phyloP scores from a whole-genome alignment of 2,797 vertebrate genomes.

The Botia almorhae region DNA sequence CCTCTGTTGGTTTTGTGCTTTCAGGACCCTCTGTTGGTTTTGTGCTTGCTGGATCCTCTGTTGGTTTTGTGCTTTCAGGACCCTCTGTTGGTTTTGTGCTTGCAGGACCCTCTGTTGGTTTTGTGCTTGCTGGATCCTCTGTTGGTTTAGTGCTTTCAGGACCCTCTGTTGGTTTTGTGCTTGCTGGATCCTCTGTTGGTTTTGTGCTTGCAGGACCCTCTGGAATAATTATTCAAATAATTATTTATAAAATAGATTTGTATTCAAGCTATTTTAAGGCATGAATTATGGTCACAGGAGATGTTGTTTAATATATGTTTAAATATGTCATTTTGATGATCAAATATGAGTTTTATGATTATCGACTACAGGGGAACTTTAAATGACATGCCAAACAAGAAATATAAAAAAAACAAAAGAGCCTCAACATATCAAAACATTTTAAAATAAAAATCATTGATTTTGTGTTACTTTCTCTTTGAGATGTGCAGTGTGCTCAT shows the following conservation, averaged over 20 bases:
- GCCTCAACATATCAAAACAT: too few species aligned
- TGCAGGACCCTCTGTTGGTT: not conserved
- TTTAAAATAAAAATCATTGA: not conserved
- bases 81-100: not conserved
- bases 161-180: not conserved
- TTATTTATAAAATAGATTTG: too few species aligned
- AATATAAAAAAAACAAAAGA: not conserved
- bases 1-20: not conserved
- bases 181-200: not conserved
- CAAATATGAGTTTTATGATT: too few species aligned
- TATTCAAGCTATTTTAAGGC: too few species aligned
- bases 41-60: not conserved
- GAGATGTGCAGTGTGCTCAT: not conserved
- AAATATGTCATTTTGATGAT: too few species aligned
- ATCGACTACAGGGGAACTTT: too few species aligned
- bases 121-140: not conserved
- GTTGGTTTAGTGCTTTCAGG: not conserved
- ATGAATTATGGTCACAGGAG: constrained; percentile 21
- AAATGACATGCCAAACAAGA: not conserved
- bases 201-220: not conserved
- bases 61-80: not conserved
- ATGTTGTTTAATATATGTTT: too few species aligned
- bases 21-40: not conserved
- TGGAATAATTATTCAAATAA: too few species aligned
- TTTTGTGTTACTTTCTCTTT: not conserved